Conservation (phyloP, 2,113 vertebrate species). For the Ciconia maguari region DNA sequence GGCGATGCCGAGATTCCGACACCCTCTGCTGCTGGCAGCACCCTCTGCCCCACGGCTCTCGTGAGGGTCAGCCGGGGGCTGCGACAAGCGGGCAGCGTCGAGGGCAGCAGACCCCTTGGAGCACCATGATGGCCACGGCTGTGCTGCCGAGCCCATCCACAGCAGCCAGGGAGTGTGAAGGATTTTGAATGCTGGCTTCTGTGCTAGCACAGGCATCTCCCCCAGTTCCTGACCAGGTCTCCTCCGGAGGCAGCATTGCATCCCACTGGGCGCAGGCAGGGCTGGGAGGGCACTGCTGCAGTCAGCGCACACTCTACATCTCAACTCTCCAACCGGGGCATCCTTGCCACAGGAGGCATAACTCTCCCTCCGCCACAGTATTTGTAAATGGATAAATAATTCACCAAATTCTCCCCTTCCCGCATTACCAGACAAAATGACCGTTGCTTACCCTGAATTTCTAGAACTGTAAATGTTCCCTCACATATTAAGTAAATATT, state of each 20-base stretch:
- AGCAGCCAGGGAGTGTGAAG: accelerated
- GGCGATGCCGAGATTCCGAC: background rate
- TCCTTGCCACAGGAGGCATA: background rate
- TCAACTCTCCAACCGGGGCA: background rate
- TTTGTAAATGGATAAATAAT: background rate
- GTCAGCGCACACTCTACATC: too few relatives aligned
- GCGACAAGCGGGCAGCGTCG: accelerated
- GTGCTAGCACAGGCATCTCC: background rate
- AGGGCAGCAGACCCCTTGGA: background rate
- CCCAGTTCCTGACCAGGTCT: accelerated
- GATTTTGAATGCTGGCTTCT: background rate
- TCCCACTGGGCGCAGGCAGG: background rate
- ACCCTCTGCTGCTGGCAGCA: background rate
- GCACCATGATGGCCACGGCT: accelerated
- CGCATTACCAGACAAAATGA: background rate
- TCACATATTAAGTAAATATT: background rate
- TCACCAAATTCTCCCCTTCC: background rate
- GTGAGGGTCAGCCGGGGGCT: background rate
- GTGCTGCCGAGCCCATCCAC: background rate
- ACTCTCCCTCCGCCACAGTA: background rate
- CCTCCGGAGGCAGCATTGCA: background rate
- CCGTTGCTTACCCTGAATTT: background rate
- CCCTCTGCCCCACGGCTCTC: accelerated
- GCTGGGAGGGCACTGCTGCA: background rate
- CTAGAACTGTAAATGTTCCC: background rate